A percentile compares a stretch with the other conserved stretches of the same genome.
Evolutionary conservation across 2,888 invertebrate species (phyloP).

Genomic region (Disparrhopalites patrizii): DNA sequence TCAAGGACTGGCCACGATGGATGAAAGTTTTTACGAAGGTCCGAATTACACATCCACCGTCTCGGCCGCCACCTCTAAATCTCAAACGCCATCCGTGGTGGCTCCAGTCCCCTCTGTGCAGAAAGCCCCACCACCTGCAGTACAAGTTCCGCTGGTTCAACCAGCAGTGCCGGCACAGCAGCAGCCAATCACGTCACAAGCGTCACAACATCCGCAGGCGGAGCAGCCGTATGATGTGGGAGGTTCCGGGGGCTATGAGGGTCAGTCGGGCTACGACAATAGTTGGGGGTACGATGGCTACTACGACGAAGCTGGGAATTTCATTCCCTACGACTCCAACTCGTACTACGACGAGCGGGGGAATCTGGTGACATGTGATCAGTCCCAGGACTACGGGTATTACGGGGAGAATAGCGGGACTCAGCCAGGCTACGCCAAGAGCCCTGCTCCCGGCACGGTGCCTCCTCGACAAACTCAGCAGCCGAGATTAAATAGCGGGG

Average conservation of each 20-base stretch:
- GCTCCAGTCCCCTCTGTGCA: neutral
- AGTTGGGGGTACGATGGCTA: slow-evolving; percentile 47
- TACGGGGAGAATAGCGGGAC: slow-evolving; percentile 23
- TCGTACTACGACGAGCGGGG: slow-evolving; percentile 47
- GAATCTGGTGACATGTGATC: slow-evolving; percentile 26
- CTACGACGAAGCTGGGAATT: slow-evolving; percentile 48
- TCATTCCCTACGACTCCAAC: slow-evolving; percentile 43
- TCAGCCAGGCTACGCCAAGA: slow-evolving; percentile 31
- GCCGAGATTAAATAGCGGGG: neutral
- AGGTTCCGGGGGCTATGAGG: slow-evolving; percentile 34
- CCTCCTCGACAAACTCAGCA: neutral
- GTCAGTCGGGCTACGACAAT: slow-evolving; percentile 45
- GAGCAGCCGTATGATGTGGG: slow-evolving; percentile 4
- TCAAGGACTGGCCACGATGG: neutral
- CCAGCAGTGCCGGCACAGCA: neutral
- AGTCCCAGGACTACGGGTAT: neutral
- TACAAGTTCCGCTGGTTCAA: neutral
- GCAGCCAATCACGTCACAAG: neutral
- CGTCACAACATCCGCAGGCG: neutral
- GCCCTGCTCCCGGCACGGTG: neutral
- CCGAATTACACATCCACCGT: neutral
- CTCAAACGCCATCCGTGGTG: neutral
- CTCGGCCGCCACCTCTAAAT: neutral
- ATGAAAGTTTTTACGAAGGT: neutral
- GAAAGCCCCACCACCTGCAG: neutral